Conservation (phyloP, 2,888 invertebrate species). For the Cyrtodaria siliqua region DNA sequence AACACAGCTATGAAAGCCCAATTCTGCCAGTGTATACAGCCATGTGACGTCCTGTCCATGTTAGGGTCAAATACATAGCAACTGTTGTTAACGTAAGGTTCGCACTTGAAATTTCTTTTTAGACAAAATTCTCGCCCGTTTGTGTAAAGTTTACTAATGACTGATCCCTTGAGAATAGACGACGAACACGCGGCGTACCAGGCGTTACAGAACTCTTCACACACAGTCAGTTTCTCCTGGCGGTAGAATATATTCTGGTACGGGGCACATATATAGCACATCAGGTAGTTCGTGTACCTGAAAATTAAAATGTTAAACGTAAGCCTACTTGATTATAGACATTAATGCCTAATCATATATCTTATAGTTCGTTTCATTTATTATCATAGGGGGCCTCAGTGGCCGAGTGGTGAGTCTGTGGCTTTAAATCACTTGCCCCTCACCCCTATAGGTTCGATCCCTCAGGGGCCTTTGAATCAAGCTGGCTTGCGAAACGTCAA, state of each 20-base stretch:
- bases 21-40: no score
- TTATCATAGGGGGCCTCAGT: no score
- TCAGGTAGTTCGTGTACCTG: conserved; percentile 85
- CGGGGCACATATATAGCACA: conserved; percentile 86
- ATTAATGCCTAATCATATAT: no score
- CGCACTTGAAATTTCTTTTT: conserved; percentile 83
- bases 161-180: conserved; percentile 85
- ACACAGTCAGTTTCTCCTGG: conserved; percentile 84
- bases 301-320: conserved; percentile 9
- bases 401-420: no score
- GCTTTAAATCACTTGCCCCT: no score
- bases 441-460: no score
- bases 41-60: no score
- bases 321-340: no score
- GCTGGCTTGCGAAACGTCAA: no score
- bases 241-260: conserved; percentile 84
- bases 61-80: conserved; percentile 72
- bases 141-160: conserved; percentile 81
- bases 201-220: conserved; percentile 84
- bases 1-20: no score
- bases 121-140: conserved; percentile 84
- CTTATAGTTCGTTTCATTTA: no score
- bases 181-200: conserved; percentile 84
- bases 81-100: conserved; percentile 67
- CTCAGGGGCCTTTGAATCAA: no score